A percentile compares a stretch with the other conserved stretches of the same genome.
Conservation (phyloP, 2,113 vertebrate species). For the Piaya cayana region DNA sequence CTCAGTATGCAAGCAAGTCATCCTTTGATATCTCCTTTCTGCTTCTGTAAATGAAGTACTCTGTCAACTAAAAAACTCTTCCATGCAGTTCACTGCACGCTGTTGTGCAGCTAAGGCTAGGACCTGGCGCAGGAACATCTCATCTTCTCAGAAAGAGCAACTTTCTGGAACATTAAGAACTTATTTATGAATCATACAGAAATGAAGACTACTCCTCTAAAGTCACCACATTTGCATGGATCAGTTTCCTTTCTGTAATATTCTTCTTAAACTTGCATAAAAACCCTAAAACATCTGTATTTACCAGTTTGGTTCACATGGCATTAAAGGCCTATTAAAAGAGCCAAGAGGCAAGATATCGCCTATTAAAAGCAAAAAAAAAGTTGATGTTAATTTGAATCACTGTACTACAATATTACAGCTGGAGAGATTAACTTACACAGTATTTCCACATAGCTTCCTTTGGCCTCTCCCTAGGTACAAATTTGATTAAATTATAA, state of each 20-base stretch:
- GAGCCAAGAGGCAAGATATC: neutral
- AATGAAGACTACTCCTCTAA: neutral
- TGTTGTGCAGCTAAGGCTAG: neutral
- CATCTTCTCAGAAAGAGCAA: neutral
- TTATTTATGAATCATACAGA: neutral
- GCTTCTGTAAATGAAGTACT: neutral
- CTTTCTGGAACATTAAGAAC: neutral
- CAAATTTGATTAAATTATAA: slow-evolving; percentile 52
- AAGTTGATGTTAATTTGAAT: slow-evolving; percentile 38
- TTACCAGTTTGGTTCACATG: neutral
- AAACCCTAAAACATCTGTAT: slow-evolving; percentile 11
- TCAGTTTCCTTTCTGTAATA: neutral
- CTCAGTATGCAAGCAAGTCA: neutral
- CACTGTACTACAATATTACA: neutral
- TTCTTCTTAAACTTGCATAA: neutral
- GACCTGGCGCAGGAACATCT: neutral
- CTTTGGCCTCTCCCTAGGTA: slow-evolving; percentile 50
- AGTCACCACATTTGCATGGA: neutral
- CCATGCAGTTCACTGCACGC: neutral
- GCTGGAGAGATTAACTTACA: slow-evolving; percentile 22
- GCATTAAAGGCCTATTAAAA: slow-evolving; percentile 13
- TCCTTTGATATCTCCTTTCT: neutral
- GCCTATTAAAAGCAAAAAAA: neutral
- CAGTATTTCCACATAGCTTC: slow-evolving; percentile 26
- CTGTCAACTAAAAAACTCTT: neutral